Percentiles rank a stretch among this genome's conserved stretches.
Conservation (phyloP, 2,888 invertebrate genomes). For the Caenorhabditis sulstoni region DNA sequence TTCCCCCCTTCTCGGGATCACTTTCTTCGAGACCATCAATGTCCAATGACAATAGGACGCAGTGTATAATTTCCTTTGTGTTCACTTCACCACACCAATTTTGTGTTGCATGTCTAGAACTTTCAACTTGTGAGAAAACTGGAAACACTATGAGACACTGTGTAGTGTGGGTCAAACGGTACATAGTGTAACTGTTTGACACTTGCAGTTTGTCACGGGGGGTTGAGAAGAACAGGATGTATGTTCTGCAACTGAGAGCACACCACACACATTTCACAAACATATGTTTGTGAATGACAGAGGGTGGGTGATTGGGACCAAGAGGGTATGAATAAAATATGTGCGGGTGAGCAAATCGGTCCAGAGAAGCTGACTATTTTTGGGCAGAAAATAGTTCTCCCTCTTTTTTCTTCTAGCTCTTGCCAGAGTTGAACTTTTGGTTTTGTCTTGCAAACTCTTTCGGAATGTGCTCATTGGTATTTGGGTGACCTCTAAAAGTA, state of each 20-base stretch:
- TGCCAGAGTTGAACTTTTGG: not conserved
- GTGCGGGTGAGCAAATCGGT: slow-evolving; percentile 15
- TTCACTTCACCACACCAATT: slow-evolving; percentile 1
- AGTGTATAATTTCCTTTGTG: slow-evolving; percentile 39
- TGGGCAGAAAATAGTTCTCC: not conserved
- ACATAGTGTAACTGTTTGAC: slow-evolving; percentile 49
- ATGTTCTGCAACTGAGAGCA: slow-evolving; percentile 15
- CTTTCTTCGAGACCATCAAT: slow-evolving; percentile 5
- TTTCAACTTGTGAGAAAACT: slow-evolving; percentile 14
- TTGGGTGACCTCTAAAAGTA: slow-evolving; percentile 42
- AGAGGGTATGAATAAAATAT: slow-evolving; percentile 52
- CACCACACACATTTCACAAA: slow-evolving; percentile 10
- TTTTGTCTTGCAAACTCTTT: not conserved
- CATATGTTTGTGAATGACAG: slow-evolving; percentile 24
- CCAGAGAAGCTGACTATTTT: slow-evolving; percentile 10
- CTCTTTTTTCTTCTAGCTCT: not conserved
- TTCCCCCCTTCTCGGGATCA: slow-evolving; percentile 14
- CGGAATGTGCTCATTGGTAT: slow-evolving; percentile 49
- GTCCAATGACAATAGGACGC: not conserved
- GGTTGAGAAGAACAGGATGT: slow-evolving; percentile 26
- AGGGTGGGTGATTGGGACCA: slow-evolving; percentile 42
- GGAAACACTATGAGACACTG: slow-evolving; percentile 11
- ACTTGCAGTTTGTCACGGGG: not conserved
- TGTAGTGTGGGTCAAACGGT: slow-evolving; percentile 40
- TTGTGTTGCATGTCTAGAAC: slow-evolving; percentile 1